Evolutionary conservation across 2,113 vertebrate genomes (phyloP).

Genomic region (Gracilinanus agilis): DNA sequence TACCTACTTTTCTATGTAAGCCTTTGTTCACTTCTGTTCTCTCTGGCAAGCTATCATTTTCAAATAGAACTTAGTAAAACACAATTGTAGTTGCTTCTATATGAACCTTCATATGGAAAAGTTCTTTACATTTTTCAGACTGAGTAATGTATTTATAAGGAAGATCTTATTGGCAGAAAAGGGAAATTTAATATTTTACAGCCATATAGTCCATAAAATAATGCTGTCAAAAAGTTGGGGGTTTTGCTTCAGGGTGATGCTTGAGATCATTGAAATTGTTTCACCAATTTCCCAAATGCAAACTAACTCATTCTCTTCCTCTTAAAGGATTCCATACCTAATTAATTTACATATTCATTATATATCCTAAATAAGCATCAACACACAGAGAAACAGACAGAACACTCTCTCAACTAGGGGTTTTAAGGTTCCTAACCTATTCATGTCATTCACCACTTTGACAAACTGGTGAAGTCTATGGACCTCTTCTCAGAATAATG

Average conservation of each 20-base stretch:
- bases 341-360: background rate
- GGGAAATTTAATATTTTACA: background rate
- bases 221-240: background rate
- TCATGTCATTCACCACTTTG: background rate
- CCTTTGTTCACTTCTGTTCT: slow-evolving; percentile 31
- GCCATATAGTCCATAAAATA: background rate
- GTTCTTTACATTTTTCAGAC: background rate
- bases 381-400: background rate
- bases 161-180: background rate
- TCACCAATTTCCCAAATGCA: background rate
- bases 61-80: slow-evolving; percentile 12
- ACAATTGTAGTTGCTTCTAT: background rate
- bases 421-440: background rate
- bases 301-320: background rate
- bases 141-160: background rate
- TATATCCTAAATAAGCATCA: background rate
- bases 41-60: background rate
- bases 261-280: background rate
- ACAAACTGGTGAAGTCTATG: background rate
- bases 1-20: background rate
- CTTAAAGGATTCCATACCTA: background rate
- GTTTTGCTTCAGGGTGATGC: background rate
- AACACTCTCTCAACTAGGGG: background rate
- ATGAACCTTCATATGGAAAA: background rate
- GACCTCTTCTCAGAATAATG: background rate